Evolutionary conservation across 2,888 invertebrate species (phyloP).

Genomic region (Troglohyphantes excavatus): DNA sequence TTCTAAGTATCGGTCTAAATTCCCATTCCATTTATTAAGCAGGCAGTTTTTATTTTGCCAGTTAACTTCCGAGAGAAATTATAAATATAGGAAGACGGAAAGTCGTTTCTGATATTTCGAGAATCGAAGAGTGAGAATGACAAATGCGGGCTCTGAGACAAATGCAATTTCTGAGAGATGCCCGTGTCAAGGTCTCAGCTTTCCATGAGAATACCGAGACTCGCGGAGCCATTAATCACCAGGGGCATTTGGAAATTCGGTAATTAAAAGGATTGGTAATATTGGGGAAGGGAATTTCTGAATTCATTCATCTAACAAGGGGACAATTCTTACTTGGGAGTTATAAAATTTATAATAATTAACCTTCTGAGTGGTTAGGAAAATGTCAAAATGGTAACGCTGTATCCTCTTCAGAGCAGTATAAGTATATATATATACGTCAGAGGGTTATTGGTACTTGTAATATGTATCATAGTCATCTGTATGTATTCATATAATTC

Average conservation of each 20-base stretch:
- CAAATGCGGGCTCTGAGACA: background rate
- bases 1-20: background rate
- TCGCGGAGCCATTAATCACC: background rate
- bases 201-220: background rate
- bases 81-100: background rate
- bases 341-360: too few relatives aligned
- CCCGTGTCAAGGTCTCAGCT: background rate
- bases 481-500: too few relatives aligned
- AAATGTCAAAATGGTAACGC: too few relatives aligned
- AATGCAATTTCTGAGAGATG: constrained; percentile 9
- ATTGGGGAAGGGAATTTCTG: background rate
- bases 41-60: background rate
- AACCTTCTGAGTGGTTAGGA: too few relatives aligned
- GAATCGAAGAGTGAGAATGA: background rate
- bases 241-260: background rate
- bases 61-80: background rate
- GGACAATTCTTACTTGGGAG: too few relatives aligned
- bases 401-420: too few relatives aligned
- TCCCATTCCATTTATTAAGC: background rate
- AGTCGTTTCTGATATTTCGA: background rate
- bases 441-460: too few relatives aligned
- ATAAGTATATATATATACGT: too few relatives aligned
- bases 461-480: too few relatives aligned
- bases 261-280: background rate
- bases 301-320: too few relatives aligned